Percentiles rank a stretch among this genome's conserved stretches.
phyloP scores from a whole-genome alignment of 2,113 vertebrate genomes.

The Atherinomorus stipes region DNA sequence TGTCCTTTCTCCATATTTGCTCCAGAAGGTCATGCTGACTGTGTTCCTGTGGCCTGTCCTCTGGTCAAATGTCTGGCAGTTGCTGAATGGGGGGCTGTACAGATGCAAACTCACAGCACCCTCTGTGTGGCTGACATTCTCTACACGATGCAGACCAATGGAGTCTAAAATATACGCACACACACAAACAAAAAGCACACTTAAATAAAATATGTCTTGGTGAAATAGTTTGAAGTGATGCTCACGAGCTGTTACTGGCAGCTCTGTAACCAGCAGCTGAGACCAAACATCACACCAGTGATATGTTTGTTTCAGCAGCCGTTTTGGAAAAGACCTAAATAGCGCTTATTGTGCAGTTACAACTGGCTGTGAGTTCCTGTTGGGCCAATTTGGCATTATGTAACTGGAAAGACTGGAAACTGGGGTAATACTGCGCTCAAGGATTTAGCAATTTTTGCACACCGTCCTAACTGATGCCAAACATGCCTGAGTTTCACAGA shows the following conservation, averaged over 20 bases:
- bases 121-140: constrained; percentile 97
- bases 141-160: constrained; percentile 95
- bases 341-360: constrained; percentile 11
- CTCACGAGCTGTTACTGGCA: background rate
- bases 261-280: constrained; percentile 1
- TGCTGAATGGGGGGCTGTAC: constrained; percentile 93
- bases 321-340: constrained; percentile 6
- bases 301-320: constrained; percentile 25
- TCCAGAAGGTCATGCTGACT: constrained; percentile 97
- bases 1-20: constrained; percentile 90
- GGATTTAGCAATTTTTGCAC: background rate
- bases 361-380: constrained; percentile 7
- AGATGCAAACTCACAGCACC: constrained; percentile 92
- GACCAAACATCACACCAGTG: constrained; percentile 44
- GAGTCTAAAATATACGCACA: constrained; percentile 83
- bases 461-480: background rate
- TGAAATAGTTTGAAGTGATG: constrained; percentile 41
- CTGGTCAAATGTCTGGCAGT: constrained; percentile 95
- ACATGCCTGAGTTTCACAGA: background rate
- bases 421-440: background rate
- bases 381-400: background rate
- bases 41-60: constrained; percentile 93
- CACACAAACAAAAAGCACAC: background rate
- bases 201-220: background rate
- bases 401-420: constrained; percentile 18